Conservation (phyloP, 2,888 invertebrate species). For the Tetropium fuscum region DNA sequence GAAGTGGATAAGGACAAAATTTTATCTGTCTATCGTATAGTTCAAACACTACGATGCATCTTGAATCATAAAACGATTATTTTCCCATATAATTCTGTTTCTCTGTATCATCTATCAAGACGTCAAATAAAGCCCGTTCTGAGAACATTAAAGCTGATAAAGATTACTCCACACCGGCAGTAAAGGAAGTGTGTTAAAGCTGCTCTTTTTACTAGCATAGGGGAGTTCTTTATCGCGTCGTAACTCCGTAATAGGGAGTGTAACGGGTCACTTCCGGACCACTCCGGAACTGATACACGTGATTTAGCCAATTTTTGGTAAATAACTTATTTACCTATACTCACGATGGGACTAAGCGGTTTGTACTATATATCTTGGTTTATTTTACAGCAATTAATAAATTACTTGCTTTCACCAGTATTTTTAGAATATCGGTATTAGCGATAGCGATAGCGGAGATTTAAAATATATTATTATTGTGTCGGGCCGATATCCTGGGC, state of each 20-base stretch:
- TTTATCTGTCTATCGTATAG: too few relatives aligned
- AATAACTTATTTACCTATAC: constrained; percentile 48
- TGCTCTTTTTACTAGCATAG: constrained; percentile 34
- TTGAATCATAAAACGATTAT: constrained; percentile 45
- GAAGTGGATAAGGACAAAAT: too few relatives aligned
- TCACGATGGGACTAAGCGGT: too few relatives aligned
- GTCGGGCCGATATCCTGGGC: too few relatives aligned
- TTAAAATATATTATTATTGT: too few relatives aligned
- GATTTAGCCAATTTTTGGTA: constrained; percentile 60
- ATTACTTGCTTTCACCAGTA: too few relatives aligned
- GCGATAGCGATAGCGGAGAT: too few relatives aligned
- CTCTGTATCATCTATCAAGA: constrained; percentile 40
- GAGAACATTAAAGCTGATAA: constrained; percentile 28
- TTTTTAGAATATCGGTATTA: too few relatives aligned
- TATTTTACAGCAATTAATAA: too few relatives aligned
- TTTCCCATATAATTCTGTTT: constrained; percentile 44
- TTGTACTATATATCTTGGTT: too few relatives aligned
- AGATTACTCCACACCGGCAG: constrained; percentile 30
- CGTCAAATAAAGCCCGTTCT: constrained; percentile 34
- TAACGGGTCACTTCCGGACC: constrained; percentile 63
- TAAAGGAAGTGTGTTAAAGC: constrained; percentile 30
- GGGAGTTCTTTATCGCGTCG: constrained; percentile 61
- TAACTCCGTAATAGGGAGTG: constrained; percentile 59
- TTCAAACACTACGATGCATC: background rate
- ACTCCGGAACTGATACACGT: constrained; percentile 59